Percentiles rank a stretch among this genome's conserved stretches.
Evolutionary conservation across 2,888 invertebrate species (phyloP).

Genomic region (Cyclophora punctaria): DNA sequence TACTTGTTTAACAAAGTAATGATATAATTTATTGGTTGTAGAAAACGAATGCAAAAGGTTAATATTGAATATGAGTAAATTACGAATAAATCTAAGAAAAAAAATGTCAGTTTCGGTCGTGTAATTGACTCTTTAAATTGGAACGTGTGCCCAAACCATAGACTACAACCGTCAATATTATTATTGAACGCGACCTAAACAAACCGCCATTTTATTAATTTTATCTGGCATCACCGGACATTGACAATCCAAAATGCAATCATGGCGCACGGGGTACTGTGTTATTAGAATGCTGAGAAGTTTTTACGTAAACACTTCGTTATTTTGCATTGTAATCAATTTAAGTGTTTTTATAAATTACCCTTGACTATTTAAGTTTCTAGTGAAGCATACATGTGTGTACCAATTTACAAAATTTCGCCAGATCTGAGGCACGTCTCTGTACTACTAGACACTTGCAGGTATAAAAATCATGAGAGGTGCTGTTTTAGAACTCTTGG

Average conservation of each 20-base stretch:
- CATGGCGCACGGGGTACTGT: slow-evolving; percentile 76
- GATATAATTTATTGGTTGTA: no score
- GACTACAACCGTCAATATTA: slow-evolving; percentile 3
- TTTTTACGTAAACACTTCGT: slow-evolving; percentile 76
- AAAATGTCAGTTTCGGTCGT: no score
- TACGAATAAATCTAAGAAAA: no score
- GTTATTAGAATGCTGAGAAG: slow-evolving; percentile 75
- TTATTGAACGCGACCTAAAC: slow-evolving; percentile 43
- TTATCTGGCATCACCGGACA: slow-evolving; percentile 58
- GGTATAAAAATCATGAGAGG: slow-evolving; percentile 70
- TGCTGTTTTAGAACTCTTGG: slow-evolving; percentile 61
- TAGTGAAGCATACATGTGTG: slow-evolving; percentile 70
- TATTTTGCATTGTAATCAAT: slow-evolving; percentile 62
- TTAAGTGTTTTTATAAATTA: slow-evolving; percentile 64
- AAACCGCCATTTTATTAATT: slow-evolving; percentile 64
- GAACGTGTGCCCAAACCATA: not conserved
- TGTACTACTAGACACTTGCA: slow-evolving; percentile 73
- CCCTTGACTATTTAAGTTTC: slow-evolving; percentile 50
- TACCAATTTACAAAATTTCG: slow-evolving; percentile 58
- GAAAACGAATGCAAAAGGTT: no score
- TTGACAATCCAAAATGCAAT: slow-evolving; percentile 77
- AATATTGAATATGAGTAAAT: no score
- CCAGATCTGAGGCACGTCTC: slow-evolving; percentile 68
- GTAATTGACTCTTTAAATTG: no score
- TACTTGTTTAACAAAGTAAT: no score